phyloP scores from a whole-genome alignment of 2,113 vertebrate species.

The Tinamus guttatus region DNA sequence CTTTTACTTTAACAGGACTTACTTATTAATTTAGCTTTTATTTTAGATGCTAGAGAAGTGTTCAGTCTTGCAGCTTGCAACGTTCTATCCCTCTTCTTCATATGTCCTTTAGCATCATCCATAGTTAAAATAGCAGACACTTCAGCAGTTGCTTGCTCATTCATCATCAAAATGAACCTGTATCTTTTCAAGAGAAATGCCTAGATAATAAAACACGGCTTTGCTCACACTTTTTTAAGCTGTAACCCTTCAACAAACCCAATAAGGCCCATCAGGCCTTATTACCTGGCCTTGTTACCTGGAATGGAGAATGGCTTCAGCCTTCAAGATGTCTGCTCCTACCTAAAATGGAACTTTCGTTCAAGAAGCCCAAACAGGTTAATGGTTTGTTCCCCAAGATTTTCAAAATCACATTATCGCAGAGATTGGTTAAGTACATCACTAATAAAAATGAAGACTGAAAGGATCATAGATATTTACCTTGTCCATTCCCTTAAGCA shows the following conservation, averaged over 20 bases:
- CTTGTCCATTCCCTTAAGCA: background rate
- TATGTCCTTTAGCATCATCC: slow-evolving; percentile 47
- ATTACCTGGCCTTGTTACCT: background rate
- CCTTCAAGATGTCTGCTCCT: background rate
- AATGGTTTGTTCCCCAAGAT: background rate
- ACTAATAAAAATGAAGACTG: background rate
- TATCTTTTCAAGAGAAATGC: background rate
- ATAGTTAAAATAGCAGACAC: background rate
- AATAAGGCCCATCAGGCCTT: background rate
- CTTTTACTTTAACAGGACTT: slow-evolving; percentile 66
- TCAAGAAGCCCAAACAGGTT: background rate
- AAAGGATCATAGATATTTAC: background rate
- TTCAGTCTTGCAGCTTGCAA: slow-evolving; percentile 77
- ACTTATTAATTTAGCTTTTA: slow-evolving; percentile 89
- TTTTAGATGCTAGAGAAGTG: slow-evolving; percentile 83
- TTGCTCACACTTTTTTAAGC: background rate
- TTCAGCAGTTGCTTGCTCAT: background rate
- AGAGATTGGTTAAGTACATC: background rate
- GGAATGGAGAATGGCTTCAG: background rate
- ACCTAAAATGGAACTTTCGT: background rate
- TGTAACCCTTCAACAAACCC: background rate
- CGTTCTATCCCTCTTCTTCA: slow-evolving; percentile 64
- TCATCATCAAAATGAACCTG: slow-evolving; percentile 32
- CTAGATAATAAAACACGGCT: background rate
- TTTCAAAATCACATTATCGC: background rate